A percentile compares a stretch with the other conserved stretches of the same genome.
Conservation (phyloP, 2,888 invertebrate species). For the Nesidiocoris tenuis region DNA sequence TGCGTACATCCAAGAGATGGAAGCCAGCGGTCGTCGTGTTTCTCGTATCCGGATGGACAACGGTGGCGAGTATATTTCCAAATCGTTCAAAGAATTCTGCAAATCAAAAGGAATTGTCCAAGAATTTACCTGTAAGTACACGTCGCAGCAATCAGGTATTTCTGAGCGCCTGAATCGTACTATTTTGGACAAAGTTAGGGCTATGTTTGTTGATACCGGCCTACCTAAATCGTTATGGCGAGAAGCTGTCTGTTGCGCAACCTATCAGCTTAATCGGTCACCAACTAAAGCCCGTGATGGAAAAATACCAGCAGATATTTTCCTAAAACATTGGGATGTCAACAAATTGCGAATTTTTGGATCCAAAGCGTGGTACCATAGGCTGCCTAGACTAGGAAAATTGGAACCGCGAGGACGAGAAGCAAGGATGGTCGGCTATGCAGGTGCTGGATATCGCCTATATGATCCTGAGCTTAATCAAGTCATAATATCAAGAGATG, state of each 20-base stretch:
- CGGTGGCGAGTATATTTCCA: not conserved
- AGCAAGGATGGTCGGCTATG: conserved; percentile 43
- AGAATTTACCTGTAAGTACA: conserved; percentile 38
- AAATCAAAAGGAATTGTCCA: not conserved
- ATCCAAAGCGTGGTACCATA: conserved; percentile 40
- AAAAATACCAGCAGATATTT: conserved; percentile 38
- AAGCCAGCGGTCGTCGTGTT: not conserved
- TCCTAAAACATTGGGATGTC: conserved; percentile 5
- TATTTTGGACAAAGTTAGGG: conserved; percentile 40
- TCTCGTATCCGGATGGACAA: not conserved
- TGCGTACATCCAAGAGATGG: not conserved
- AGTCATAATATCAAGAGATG: conserved; percentile 43
- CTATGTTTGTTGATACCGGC: conserved; percentile 25
- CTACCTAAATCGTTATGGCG: conserved; percentile 43
- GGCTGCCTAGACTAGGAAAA: conserved; percentile 38
- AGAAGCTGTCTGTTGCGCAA: conserved; percentile 36
- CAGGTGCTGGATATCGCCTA: conserved; percentile 39
- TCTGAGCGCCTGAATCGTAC: conserved; percentile 43
- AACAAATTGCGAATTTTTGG: conserved; percentile 41
- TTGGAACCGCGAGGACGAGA: conserved; percentile 37
- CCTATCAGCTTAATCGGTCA: conserved; percentile 40
- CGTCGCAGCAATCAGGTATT: conserved; percentile 41
- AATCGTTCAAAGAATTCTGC: not conserved
- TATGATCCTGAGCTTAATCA: conserved; percentile 35
- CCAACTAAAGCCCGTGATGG: conserved; percentile 31